These are phyloP conservation scores for Vandiemenella viatica DNA, from an alignment of 2,888 invertebrate genomes.

Conservation along the genomic window DNA sequence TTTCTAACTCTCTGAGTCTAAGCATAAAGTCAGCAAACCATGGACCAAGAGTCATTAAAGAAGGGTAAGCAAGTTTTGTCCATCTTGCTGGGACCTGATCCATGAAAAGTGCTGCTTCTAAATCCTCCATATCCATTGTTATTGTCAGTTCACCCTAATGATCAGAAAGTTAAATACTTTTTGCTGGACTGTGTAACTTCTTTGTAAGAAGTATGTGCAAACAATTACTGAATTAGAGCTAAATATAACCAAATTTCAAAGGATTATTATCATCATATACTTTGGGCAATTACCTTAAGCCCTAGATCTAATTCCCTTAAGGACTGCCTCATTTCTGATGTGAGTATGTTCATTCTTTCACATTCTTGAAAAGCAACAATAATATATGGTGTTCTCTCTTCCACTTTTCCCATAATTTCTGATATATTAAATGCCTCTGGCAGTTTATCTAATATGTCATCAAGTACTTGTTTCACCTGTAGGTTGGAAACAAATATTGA, in stretches of 20 bases:
- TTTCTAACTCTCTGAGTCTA: constrained; percentile 65
- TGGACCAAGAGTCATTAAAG: constrained; percentile 59
- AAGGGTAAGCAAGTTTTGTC: constrained; percentile 79
- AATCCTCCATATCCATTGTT: constrained; percentile 77
- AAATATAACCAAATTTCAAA: no score
- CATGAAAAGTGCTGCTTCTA: constrained; percentile 74
- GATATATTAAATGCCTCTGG: constrained; percentile 76
- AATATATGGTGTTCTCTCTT: constrained; percentile 79
- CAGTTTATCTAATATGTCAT: constrained; percentile 76
- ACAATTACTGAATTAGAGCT: no score
- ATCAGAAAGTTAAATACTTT: not conserved
- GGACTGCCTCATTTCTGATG: constrained; percentile 64
- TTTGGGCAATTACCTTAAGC: no score
- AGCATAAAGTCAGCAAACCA: constrained; percentile 80
- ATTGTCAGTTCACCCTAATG: constrained; percentile 82
- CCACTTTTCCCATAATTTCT: constrained; percentile 73
- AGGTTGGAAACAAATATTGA: no score
- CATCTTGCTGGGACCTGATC: constrained; percentile 78
- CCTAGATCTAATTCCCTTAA: constrained; percentile 76
- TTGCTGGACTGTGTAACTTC: not conserved
- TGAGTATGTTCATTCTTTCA: constrained; percentile 83
- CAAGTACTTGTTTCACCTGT: constrained; percentile 56
- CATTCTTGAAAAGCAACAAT: constrained; percentile 89
- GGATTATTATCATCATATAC: no score
- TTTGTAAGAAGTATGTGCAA: not conserved